A percentile compares a stretch with the other conserved stretches of the same genome.
phyloP scores from a whole-genome alignment of 2,888 invertebrate genomes.

The Drosophila limbata region DNA sequence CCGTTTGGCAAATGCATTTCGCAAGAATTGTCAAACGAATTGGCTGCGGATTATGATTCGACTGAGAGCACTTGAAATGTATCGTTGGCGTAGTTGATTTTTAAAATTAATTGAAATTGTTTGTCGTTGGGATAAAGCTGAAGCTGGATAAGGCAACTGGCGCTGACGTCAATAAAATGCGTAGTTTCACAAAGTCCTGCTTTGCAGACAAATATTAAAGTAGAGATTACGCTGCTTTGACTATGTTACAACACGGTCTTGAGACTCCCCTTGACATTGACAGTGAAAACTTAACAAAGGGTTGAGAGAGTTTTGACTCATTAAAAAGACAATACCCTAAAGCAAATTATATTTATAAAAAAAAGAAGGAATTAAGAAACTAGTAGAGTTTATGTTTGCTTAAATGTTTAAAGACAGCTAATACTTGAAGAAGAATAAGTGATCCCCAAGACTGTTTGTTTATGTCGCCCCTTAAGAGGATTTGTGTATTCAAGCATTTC shows the following conservation, averaged over 20 bases:
- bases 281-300: slow-evolving; percentile 23
- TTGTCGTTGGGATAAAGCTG: slow-evolving; percentile 38
- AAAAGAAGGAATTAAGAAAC: not conserved
- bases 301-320: not conserved
- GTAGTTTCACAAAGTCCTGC: slow-evolving; percentile 48
- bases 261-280: slow-evolving; percentile 21
- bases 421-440: not conserved
- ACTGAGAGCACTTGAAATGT: slow-evolving; percentile 37
- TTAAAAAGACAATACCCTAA: not conserved
- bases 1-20: slow-evolving; percentile 53
- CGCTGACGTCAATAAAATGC: slow-evolving; percentile 68
- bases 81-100: slow-evolving; percentile 62
- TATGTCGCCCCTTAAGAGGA: slow-evolving; percentile 1
- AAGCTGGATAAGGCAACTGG: slow-evolving; percentile 39
- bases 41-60: slow-evolving; percentile 47
- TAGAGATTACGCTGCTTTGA: slow-evolving; percentile 48
- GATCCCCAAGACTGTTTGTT: not conserved
- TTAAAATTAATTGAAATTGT: slow-evolving; percentile 76
- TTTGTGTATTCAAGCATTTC: slow-evolving; percentile 36
- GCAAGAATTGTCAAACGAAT: slow-evolving; percentile 17
- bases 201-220: slow-evolving; percentile 24
- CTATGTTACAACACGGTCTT: slow-evolving; percentile 17
- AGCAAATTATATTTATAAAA: not conserved
- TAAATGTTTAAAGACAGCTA: not conserved
- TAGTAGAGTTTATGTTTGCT: too few species aligned